These are phyloP conservation scores for Lamproptera curius DNA, from an alignment of 2,888 invertebrate species.

Conservation along the genomic window DNA sequence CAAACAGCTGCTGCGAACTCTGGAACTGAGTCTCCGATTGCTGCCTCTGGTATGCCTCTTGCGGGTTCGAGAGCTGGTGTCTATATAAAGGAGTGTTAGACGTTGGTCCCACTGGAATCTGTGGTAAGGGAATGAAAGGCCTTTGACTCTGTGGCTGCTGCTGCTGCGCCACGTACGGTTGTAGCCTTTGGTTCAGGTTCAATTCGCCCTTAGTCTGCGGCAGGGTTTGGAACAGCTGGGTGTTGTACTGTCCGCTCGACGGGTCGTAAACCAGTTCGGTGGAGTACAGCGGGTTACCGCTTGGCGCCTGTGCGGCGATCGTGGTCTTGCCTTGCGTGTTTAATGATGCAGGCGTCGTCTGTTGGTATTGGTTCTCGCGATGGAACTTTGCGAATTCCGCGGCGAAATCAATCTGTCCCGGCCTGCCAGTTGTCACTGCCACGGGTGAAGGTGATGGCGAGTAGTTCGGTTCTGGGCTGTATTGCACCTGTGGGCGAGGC, in stretches of 20 bases:
- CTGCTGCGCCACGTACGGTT: slow-evolving; percentile 83
- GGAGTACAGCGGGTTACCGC: slow-evolving; percentile 84
- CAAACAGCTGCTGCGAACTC: slow-evolving; percentile 81
- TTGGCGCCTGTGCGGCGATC: slow-evolving; percentile 53
- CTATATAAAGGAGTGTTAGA: slow-evolving; percentile 69
- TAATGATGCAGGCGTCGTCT: slow-evolving; percentile 64
- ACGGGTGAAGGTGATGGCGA: slow-evolving; percentile 51
- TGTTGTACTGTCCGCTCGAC: slow-evolving; percentile 86
- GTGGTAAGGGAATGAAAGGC: slow-evolving; percentile 78
- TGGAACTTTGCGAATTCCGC: slow-evolving; percentile 87
- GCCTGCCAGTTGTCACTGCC: slow-evolving; percentile 45
- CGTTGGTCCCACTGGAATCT: slow-evolving; percentile 63
- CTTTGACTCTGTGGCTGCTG: slow-evolving; percentile 72
- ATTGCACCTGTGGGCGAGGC: slow-evolving; percentile 42
- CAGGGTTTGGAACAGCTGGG: slow-evolving; percentile 85
- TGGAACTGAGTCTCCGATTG: slow-evolving; percentile 79
- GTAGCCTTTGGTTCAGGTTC: slow-evolving; percentile 84
- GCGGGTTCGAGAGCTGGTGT: slow-evolving; percentile 64
- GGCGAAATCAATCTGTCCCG: slow-evolving; percentile 81
- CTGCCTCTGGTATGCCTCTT: slow-evolving; percentile 78
- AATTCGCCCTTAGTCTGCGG: slow-evolving; percentile 86
- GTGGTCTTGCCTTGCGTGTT: slow-evolving; percentile 56
- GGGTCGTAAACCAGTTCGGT: slow-evolving; percentile 89
- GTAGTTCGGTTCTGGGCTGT: slow-evolving; percentile 65
- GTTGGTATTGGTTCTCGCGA: slow-evolving; percentile 79